Evolutionary conservation across 2,888 invertebrate species (phyloP).

Genomic region (Lasioglossum figueresi): DNA sequence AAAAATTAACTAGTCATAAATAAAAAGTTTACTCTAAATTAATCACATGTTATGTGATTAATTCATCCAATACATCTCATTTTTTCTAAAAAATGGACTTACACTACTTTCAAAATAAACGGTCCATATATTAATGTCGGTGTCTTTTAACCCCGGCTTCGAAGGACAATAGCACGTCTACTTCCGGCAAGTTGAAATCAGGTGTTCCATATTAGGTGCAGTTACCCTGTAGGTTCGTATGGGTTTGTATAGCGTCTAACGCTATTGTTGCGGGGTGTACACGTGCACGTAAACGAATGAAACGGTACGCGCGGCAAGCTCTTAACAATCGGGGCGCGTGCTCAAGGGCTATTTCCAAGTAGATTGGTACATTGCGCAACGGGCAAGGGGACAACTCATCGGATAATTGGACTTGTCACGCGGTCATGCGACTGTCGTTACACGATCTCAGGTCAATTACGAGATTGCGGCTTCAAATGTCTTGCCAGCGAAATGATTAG

Average conservation of each 20-base stretch:
- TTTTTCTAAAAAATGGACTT: no score
- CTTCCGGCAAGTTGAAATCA: neutral
- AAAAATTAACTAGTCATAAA: no score
- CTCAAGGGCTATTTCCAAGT: conserved; percentile 56
- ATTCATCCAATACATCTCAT: no score
- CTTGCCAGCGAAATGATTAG: conserved; percentile 20
- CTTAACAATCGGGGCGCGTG: conserved; percentile 55
- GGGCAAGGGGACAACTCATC: conserved; percentile 44
- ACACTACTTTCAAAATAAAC: no score
- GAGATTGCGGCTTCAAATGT: conserved; percentile 47
- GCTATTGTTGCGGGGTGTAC: neutral
- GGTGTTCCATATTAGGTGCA: conserved; percentile 5
- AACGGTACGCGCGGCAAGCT: conserved; percentile 2
- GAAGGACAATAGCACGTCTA: neutral
- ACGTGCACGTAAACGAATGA: conserved; percentile 43
- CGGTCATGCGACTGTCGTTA: conserved; percentile 53
- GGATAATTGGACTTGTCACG: conserved; percentile 68
- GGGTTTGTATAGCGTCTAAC: neutral
- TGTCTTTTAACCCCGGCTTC: neutral
- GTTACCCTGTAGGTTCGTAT: neutral
- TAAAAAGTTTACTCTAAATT: no score
- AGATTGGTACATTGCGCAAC: conserved; percentile 63
- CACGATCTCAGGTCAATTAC: conserved; percentile 54
- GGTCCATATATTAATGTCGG: neutral
- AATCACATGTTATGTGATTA: no score